These are phyloP conservation scores for Scotopteryx bipunctaria DNA, from an alignment of 2,888 invertebrate species.

Conservation along the genomic window DNA sequence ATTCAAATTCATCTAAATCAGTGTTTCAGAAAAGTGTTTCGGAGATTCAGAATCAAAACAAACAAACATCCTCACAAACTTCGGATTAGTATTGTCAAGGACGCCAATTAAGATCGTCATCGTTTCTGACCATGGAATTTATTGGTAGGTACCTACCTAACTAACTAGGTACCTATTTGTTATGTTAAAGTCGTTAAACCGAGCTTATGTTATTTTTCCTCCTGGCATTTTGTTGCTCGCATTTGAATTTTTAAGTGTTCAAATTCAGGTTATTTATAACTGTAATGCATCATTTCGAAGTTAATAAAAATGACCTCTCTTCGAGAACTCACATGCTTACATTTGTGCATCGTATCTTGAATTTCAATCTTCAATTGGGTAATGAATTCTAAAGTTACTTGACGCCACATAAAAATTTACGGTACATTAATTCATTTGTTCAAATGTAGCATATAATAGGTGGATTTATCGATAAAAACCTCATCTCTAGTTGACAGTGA, in stretches of 20 bases:
- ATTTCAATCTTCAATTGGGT: slow-evolving; percentile 34
- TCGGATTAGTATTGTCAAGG: slow-evolving; percentile 15
- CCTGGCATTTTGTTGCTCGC: slow-evolving; percentile 8
- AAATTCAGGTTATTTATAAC: slow-evolving; percentile 20
- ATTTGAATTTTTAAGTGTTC: neutral
- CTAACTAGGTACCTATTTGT: slow-evolving; percentile 14
- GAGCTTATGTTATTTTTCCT: slow-evolving; percentile 14
- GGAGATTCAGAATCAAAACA: neutral
- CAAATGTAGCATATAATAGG: slow-evolving; percentile 1
- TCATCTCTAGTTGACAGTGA: no score
- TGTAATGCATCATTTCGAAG: slow-evolving; percentile 18
- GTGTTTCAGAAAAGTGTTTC: no score
- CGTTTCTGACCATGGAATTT: slow-evolving; percentile 25
- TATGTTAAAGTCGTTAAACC: slow-evolving; percentile 22
- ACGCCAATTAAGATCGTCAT: slow-evolving; percentile 16
- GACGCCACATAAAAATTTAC: slow-evolving; percentile 31
- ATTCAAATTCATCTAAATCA: no score
- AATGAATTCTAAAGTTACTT: slow-evolving; percentile 35
- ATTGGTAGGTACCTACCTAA: neutral
- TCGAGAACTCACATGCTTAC: slow-evolving; percentile 13
- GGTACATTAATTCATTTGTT: slow-evolving; percentile 26
- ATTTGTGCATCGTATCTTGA: slow-evolving; percentile 5
- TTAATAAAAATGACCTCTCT: slow-evolving; percentile 31
- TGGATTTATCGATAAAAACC: neutral
- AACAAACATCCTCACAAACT: slow-evolving; percentile 12